A percentile compares a stretch with the other conserved stretches of the same genome.
These are phyloP conservation scores for Crocidura indochinensis DNA, from an alignment of 2,797 vertebrate genomes.

Conservation along the genomic window DNA sequence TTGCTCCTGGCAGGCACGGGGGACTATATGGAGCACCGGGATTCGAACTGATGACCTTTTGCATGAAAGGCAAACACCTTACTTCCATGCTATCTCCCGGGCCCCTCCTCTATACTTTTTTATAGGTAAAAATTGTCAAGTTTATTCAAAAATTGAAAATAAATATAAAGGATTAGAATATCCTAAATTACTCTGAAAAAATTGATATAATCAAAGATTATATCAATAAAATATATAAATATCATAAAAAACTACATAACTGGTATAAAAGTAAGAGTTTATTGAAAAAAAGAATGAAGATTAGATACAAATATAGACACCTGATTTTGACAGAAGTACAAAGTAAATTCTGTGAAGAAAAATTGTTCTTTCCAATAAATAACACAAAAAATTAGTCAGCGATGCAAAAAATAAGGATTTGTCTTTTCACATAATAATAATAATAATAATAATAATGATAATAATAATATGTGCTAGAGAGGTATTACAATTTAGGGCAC, in stretches of 20 bases:
- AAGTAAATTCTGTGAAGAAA: background rate
- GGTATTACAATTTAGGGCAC: too few species aligned
- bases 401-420: background rate
- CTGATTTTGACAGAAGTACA: background rate
- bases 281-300: background rate
- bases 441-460: too few species aligned
- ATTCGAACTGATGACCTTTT: too few species aligned
- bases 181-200: background rate
- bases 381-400: background rate
- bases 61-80: too few species aligned
- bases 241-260: background rate
- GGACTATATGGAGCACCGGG: too few species aligned
- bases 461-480: too few species aligned
- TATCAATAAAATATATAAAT: background rate
- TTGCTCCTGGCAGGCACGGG: too few species aligned
- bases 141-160: constrained; percentile 13
- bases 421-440: too few species aligned
- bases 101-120: constrained; percentile 6
- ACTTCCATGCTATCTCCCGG: too few species aligned
- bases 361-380: background rate
- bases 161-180: constrained; percentile 50
- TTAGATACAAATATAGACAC: background rate
- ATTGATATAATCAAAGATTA: background rate
- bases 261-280: background rate
- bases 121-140: constrained; percentile 28